Evolutionary conservation across 1,140 invertebrate genomes (phyloP).

Genomic region (Drosophila kanapiae): DNA sequence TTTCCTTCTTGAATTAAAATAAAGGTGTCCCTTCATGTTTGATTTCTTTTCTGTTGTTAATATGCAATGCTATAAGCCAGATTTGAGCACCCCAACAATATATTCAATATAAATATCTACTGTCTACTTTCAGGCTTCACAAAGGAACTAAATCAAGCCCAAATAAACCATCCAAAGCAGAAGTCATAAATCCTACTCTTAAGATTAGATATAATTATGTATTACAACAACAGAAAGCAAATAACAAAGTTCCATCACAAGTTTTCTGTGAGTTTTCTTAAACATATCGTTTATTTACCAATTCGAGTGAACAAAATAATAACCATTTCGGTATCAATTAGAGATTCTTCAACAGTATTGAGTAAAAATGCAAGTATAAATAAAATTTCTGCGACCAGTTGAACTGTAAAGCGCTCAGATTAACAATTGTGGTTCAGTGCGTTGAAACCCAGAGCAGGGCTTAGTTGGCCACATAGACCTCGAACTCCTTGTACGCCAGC

Average conservation of each 20-base stretch:
- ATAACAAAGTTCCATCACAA: not conserved
- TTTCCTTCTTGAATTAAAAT: too few relatives aligned
- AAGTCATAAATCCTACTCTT: not conserved
- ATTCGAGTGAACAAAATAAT: slow-evolving; percentile 46
- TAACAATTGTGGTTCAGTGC: slow-evolving; percentile 53
- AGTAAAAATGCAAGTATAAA: slow-evolving; percentile 55
- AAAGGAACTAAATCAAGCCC: not conserved
- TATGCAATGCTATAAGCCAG: too few relatives aligned
- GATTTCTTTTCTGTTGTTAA: too few relatives aligned
- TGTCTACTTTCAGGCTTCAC: not conserved
- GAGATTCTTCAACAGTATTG: slow-evolving; percentile 48
- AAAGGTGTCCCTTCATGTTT: too few relatives aligned
- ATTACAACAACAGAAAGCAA: too few relatives aligned
- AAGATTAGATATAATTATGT: not conserved
- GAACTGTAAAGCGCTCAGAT: slow-evolving; percentile 52
- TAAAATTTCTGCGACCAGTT: slow-evolving; percentile 54
- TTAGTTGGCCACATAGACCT: slow-evolving; percentile 88
- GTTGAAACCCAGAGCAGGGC: not conserved
- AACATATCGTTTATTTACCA: slow-evolving; percentile 40
- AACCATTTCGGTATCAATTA: slow-evolving; percentile 26
- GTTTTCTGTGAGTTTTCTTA: slow-evolving; percentile 10
- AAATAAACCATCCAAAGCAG: not conserved
- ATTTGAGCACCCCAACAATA: too few relatives aligned
- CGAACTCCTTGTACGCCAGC: slow-evolving; percentile 90
- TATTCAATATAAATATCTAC: not conserved